Base-by-base conservation (phyloP, 2,797 vertebrate species). In the Cuniculus paca region DNA sequence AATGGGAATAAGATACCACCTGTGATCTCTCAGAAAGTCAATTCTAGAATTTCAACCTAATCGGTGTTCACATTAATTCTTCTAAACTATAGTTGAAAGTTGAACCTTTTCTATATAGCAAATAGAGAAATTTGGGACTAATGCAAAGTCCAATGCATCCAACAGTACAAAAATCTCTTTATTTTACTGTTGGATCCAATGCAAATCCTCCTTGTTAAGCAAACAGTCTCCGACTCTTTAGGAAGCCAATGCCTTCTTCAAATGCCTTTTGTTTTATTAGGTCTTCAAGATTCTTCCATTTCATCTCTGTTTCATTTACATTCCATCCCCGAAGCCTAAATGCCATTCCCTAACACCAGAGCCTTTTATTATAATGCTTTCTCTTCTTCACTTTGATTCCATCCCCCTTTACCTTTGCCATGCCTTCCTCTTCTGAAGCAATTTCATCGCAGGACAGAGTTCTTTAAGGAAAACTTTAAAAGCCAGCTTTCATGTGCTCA, bases 381-480 rank as follows among this genome's bases (percentile, higher is more conserved):
- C 28, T 42, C 84, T 86, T 58, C 63, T 75, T 92, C 2, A 0
- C 65, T 97, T 97, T 95, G 75, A 88, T 96, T 83, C 42, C 28
- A 63, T 80, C 36, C 65, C 45, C 50, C 94, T 83, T 61, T 96
- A 72, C 68, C 26, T 91, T 97, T 28, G 78, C 78, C 36, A 0
- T 58, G n/a, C 13, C 54, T 58, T 36, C 88, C 85, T 61, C 58
- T 97, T 70, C 68, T 83, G 63, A 97, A 95, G 78, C 88, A 81
- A 58, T 92, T 93, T 88, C 84, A 58, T 48, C 17, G 12, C 28
- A 36, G 42, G 5, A 8, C 72, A n/a, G 77, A 88, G 39, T 34
- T 81, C 42, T 93, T 70, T 36, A 84, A 96, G 92, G 92, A 95
- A 91, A 79, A 94, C 22, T 68, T 89, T 72, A 87, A 91, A 97